Percentiles rank a stretch among this genome's conserved stretches.
phyloP scores from a whole-genome alignment of 2,888 invertebrate genomes.

The Eupithecia inturbata region DNA sequence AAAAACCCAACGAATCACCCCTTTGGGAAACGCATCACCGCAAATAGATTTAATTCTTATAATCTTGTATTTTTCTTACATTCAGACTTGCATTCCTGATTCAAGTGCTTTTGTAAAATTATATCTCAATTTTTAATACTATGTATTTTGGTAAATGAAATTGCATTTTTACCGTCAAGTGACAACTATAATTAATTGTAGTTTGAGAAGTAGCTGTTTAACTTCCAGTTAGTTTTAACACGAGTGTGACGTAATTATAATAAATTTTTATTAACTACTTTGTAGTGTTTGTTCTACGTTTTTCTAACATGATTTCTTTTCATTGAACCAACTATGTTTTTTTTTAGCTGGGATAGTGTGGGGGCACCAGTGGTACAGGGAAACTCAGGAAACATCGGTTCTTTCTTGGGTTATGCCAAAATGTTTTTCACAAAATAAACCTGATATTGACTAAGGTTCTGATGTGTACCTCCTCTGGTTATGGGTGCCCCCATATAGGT shows the following conservation, averaged over 20 bases:
- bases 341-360: not conserved
- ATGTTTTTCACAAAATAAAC: not conserved
- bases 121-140: slow-evolving; percentile 12
- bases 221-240: slow-evolving; percentile 37
- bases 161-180: slow-evolving; percentile 23
- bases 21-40: not conserved
- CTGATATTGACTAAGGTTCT: too few species aligned
- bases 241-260: slow-evolving; percentile 20
- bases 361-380: not conserved
- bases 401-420: not conserved
- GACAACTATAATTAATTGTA: slow-evolving; percentile 13
- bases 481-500: too few species aligned
- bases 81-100: slow-evolving; percentile 21
- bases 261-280: slow-evolving; percentile 26
- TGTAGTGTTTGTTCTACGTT: not conserved
- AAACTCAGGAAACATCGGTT: not conserved
- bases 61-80: not conserved
- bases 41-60: not conserved
- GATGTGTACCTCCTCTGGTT: too few species aligned
- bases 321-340: not conserved
- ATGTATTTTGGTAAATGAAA: slow-evolving; percentile 18
- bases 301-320: not conserved
- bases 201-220: slow-evolving; percentile 30
- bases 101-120: not conserved
- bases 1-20: not conserved